These are phyloP conservation scores for Aphelocoma californica DNA, from an alignment of 2,797 vertebrate species.

Conservation along the genomic window DNA sequence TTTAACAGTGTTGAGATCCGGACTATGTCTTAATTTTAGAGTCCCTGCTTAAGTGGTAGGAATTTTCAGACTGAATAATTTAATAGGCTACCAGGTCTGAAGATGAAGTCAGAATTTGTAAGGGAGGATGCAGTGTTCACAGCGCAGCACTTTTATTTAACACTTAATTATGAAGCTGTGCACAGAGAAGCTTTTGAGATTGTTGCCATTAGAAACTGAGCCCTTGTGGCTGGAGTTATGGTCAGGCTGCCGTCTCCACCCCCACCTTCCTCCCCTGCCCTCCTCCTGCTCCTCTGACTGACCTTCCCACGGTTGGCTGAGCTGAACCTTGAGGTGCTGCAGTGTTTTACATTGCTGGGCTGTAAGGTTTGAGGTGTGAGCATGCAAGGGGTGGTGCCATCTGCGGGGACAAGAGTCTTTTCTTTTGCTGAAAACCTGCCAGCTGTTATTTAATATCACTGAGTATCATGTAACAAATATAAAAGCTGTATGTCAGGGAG, in stretches of 20 bases:
- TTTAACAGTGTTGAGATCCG: neutral
- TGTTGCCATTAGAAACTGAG: slow-evolving; percentile 84
- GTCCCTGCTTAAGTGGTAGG: slow-evolving; percentile 9
- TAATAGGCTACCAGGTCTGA: slow-evolving; percentile 41
- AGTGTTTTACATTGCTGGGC: slow-evolving; percentile 61
- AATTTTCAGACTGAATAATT: slow-evolving; percentile 57
- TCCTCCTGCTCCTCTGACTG: slow-evolving; percentile 70
- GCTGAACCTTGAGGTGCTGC: slow-evolving; percentile 73
- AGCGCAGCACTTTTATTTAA: slow-evolving; percentile 56
- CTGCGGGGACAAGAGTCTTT: neutral
- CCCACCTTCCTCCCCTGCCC: slow-evolving; percentile 54
- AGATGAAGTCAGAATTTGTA: slow-evolving; percentile 62
- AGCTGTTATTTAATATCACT: neutral
- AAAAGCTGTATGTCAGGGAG: slow-evolving; percentile 24
- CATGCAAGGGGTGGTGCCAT: neutral
- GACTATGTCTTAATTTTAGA: slow-evolving; percentile 30
- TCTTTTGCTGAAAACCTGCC: neutral
- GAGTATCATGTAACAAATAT: slow-evolving; percentile 13
- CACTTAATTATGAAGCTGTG: slow-evolving; percentile 63
- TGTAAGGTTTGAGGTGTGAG: neutral
- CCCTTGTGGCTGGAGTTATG: slow-evolving; percentile 55
- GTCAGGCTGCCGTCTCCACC: slow-evolving; percentile 65
- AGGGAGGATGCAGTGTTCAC: slow-evolving; percentile 17
- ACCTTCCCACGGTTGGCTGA: slow-evolving; percentile 81
- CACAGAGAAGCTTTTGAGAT: slow-evolving; percentile 71